Percentiles rank a stretch among this genome's conserved stretches.
Evolutionary conservation across 2,113 vertebrate genomes (phyloP).

Genomic region (Chionomys nivalis): DNA sequence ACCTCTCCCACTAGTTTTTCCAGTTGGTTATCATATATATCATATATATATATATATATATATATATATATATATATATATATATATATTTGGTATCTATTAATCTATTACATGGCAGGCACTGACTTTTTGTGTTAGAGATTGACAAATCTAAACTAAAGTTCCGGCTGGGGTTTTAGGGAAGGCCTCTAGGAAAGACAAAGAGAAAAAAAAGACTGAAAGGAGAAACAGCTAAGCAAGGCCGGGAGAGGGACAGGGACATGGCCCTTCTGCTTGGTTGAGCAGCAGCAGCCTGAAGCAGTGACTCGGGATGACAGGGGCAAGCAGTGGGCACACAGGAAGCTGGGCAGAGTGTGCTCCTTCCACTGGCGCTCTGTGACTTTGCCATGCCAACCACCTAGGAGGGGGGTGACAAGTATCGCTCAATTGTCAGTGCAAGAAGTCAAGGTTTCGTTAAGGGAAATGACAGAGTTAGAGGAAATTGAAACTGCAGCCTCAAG

Average conservation of each 20-base stretch:
- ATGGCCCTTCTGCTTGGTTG: background rate
- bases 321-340: background rate
- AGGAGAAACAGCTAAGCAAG: background rate
- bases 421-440: background rate
- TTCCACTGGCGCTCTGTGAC: background rate
- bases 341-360: background rate
- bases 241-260: rapidly evolving
- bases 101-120: background rate
- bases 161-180: background rate
- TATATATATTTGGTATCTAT: background rate
- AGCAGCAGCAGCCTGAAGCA: background rate
- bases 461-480: background rate
- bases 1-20: background rate
- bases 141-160: background rate
- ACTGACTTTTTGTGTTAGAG: background rate
- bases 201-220: background rate
- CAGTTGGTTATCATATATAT: background rate
- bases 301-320: background rate
- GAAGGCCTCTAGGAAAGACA: background rate
- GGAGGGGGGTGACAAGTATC: background rate
- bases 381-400: background rate
- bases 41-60: too few species aligned
- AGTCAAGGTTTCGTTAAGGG: background rate
- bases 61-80: background rate
- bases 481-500: background rate